Percentiles rank a stretch among this genome's conserved stretches.
These are phyloP conservation scores for Micromys minutus DNA, from an alignment of 2,113 vertebrate species.

Conservation along the genomic window DNA sequence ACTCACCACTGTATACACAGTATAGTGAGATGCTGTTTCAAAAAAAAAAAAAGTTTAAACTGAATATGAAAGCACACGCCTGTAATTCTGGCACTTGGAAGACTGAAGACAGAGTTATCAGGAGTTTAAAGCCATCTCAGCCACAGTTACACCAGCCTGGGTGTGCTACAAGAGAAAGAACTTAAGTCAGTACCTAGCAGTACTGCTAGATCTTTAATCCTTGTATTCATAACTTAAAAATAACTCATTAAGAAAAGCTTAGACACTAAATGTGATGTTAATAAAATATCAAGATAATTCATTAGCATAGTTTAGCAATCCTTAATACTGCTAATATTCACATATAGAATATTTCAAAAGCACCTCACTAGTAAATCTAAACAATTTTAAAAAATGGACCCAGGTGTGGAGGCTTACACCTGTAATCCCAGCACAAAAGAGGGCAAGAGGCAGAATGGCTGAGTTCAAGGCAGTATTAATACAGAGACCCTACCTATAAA, in stretches of 20 bases:
- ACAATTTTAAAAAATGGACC: conserved; percentile 17
- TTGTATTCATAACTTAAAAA: conserved; percentile 40
- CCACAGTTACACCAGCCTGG: not conserved
- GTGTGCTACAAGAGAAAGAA: not conserved
- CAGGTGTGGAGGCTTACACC: not conserved
- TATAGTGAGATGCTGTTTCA: not conserved
- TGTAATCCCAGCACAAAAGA: not conserved
- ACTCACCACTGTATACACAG: not conserved
- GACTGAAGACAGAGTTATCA: not conserved
- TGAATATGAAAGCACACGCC: not conserved
- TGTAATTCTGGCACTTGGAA: not conserved
- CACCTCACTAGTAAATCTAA: conserved; percentile 56
- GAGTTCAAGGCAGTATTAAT: not conserved
- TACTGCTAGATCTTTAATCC: conserved; percentile 46
- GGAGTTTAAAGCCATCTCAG: not conserved
- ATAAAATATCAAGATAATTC: conserved; percentile 79
- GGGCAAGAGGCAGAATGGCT: not conserved
- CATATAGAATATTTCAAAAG: conserved; percentile 37
- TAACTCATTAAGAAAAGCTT: conserved; percentile 60
- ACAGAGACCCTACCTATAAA: not conserved
- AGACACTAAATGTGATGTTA: conserved; percentile 71
- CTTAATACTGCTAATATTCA: conserved; percentile 38
- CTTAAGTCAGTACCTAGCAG: conserved; percentile 57
- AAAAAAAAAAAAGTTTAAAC: not conserved
- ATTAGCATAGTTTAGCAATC: conserved; percentile 71